These are phyloP conservation scores for Phataginus tricuspis DNA, from an alignment of 2,797 vertebrate species.

Conservation along the genomic window DNA sequence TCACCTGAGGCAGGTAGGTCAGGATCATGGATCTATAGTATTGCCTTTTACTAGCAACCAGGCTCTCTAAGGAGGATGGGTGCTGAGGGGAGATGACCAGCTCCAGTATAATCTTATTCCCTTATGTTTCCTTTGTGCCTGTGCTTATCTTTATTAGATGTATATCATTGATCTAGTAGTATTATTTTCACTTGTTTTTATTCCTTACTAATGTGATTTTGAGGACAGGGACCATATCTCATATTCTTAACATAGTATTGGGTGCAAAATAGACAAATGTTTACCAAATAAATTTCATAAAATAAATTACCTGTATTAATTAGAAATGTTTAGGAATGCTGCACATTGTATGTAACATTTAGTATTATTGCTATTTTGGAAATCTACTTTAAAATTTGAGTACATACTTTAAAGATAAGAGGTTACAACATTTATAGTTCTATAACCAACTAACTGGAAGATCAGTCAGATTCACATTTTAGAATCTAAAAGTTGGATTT, in stretches of 20 bases:
- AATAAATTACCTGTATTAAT: background rate
- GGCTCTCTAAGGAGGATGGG: background rate
- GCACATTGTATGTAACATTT: background rate
- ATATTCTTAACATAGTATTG: background rate
- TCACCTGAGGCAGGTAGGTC: background rate
- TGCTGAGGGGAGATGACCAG: slow-evolving; percentile 9
- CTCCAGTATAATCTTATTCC: background rate
- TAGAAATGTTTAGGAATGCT: background rate
- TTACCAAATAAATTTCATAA: slow-evolving; percentile 38
- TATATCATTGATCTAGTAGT: background rate
- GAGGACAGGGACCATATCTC: background rate
- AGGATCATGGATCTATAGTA: background rate
- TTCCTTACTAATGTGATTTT: slow-evolving; percentile 16
- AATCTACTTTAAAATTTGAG: slow-evolving; percentile 31
- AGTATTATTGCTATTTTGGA: background rate
- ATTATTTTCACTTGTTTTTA: background rate
- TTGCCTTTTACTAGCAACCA: background rate
- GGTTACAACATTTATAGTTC: slow-evolving; percentile 4
- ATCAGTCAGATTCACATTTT: slow-evolving; percentile 15
- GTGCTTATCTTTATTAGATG: background rate
- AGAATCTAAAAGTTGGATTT: background rate
- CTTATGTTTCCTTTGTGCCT: background rate
- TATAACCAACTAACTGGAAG: background rate
- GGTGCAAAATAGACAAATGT: background rate
- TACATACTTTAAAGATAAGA: background rate